Base-by-base conservation (phyloP, 2,797 vertebrate genomes). In the Poliocrania exsul region DNA sequence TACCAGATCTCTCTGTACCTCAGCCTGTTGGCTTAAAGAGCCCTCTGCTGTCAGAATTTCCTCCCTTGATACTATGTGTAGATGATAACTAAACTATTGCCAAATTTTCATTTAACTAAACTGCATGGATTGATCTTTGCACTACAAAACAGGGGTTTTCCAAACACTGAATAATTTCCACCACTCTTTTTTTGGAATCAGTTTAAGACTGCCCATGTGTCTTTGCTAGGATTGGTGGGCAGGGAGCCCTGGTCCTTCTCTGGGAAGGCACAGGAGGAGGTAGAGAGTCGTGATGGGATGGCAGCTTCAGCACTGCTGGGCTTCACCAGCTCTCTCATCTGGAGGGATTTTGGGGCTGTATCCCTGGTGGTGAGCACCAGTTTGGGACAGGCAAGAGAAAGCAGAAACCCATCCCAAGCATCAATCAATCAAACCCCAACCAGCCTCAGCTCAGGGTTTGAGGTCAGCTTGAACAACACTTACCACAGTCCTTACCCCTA, bases 41-140 rank as follows among this genome's bases (percentile, higher is more conserved):
- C 73, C 87, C 82, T 93, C 89, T 93, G 13, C 82, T 72, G 87
- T 75, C 89, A 90, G 81, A 84, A 75, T 83, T 58, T 46, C 21
- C 40, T 75, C 47, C 71, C 49, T 18, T 21, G 53, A 6, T 35
- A 3, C n/a, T 38, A 21, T 11, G 14, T 57, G 56, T 28, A 53
- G 44, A 25, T 60, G 69, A 26, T 38, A 91, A 61, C 31, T 79
- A 53, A 81, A 64, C 29, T 50, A 13, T 38, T 37, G 38, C 44
- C 53, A 47, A 57, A 25, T 81, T 88, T 95, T 75, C 51, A 26
- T 42, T 72, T 84, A 57, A 19, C 44, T 86, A 23, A 66, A 29
- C 72, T 49, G 35, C 10, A 11, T 11, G 35, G 62, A 33, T n/a
- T 70, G 33, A 66, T 46, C 40, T 73, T 71, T 2, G 15, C 21